These are phyloP conservation scores for Eristalinus aeneus DNA, from an alignment of 2,888 invertebrate genomes.

Conservation along the genomic window DNA sequence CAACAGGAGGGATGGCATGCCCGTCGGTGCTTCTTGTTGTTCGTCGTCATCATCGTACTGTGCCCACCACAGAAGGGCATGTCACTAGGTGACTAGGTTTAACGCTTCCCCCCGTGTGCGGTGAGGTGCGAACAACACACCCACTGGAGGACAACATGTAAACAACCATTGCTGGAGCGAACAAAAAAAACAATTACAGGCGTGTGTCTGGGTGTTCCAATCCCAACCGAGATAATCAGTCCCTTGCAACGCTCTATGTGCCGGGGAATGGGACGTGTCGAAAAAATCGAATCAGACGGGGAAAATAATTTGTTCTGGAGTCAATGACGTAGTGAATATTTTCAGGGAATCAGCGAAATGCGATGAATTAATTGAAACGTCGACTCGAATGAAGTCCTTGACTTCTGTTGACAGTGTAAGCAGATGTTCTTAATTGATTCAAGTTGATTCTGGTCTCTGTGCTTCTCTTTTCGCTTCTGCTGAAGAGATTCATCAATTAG, in stretches of 20 bases:
- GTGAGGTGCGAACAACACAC: background rate
- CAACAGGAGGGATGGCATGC: background rate
- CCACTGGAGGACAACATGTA: background rate
- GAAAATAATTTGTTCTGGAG: slow-evolving; percentile 35
- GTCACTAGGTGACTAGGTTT: slow-evolving; percentile 5
- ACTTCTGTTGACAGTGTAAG: slow-evolving; percentile 16
- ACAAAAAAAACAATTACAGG: background rate
- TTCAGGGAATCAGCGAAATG: background rate
- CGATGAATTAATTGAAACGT: slow-evolving; percentile 30
- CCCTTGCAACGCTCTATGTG: background rate
- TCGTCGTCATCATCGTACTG: background rate
- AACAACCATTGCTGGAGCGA: slow-evolving; percentile 13
- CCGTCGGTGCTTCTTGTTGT: background rate
- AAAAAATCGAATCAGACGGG: slow-evolving; percentile 42
- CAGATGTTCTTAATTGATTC: slow-evolving; percentile 31
- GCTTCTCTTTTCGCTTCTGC: background rate
- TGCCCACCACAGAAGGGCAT: background rate
- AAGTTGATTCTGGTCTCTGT: slow-evolving; percentile 1
- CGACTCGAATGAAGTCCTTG: slow-evolving; percentile 27
- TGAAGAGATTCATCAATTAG: background rate
- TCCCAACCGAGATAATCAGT: slow-evolving; percentile 21
- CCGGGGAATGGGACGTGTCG: slow-evolving; percentile 2
- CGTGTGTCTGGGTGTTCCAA: background rate
- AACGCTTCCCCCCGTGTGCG: background rate
- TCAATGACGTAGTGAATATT: background rate